These are phyloP conservation scores for Calcarius lapponicus DNA, from an alignment of 2,797 vertebrate genomes.

Conservation along the genomic window DNA sequence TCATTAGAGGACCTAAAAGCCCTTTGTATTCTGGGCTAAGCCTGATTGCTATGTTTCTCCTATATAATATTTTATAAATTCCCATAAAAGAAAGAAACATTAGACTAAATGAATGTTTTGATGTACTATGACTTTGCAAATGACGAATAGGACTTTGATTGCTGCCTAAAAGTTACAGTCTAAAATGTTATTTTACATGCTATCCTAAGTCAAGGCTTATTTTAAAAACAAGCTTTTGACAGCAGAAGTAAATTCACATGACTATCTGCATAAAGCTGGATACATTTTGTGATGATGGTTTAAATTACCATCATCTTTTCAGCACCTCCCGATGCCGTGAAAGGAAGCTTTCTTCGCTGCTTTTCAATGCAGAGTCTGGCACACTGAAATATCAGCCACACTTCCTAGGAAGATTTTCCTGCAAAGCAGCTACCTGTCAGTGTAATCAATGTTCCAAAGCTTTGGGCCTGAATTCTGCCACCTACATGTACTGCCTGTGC, in stretches of 20 bases:
- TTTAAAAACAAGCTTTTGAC: conserved; percentile 53
- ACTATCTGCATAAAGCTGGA: conserved; percentile 14
- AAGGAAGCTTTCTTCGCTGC: conserved; percentile 42
- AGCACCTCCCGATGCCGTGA: background rate
- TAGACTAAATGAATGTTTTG: conserved; percentile 25
- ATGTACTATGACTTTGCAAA: background rate
- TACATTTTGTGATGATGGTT: conserved; percentile 39
- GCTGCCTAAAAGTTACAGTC: background rate
- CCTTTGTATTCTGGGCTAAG: conserved; percentile 8
- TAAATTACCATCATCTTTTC: conserved; percentile 55
- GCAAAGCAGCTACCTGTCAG: background rate
- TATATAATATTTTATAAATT: conserved; percentile 57
- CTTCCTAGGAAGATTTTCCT: conserved; percentile 1
- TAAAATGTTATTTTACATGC: conserved; percentile 29
- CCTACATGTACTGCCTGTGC: background rate
- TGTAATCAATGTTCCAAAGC: background rate
- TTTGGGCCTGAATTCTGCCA: background rate
- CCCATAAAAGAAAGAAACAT: conserved; percentile 44
- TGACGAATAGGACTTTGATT: background rate
- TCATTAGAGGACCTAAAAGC: conserved; percentile 42
- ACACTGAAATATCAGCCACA: background rate
- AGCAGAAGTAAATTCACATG: conserved; percentile 47
- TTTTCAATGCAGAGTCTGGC: background rate
- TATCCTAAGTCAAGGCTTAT: background rate
- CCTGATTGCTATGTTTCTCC: background rate